Conservation (phyloP, 2,888 invertebrate genomes). For the Bombylius discolor region DNA sequence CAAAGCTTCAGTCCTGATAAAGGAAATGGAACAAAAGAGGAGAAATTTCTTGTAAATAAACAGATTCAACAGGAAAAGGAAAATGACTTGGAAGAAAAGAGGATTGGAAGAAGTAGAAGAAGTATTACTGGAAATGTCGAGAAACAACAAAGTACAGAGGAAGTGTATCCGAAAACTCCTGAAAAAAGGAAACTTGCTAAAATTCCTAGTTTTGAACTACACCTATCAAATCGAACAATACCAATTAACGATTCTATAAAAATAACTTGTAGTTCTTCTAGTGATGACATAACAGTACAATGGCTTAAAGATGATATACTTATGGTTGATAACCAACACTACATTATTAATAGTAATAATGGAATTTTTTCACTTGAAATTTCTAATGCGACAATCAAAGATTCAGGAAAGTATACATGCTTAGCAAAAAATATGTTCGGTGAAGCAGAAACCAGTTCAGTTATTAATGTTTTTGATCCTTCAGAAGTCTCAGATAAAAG, state of each 20-base stretch:
- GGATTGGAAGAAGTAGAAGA: conserved; percentile 12
- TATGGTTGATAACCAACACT: conserved; percentile 29
- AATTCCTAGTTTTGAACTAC: conserved; percentile 38
- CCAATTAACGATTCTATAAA: conserved; percentile 61
- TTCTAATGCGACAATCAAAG: conserved; percentile 47
- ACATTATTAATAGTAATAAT: conserved; percentile 43
- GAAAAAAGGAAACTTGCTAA: not conserved
- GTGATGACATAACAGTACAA: conserved; percentile 51
- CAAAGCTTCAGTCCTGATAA: conserved; percentile 1
- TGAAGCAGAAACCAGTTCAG: conserved; percentile 34
- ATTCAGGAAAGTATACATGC: conserved; percentile 71
- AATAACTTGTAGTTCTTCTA: conserved; percentile 63
- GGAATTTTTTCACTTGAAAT: conserved; percentile 56
- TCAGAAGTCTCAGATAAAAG: conserved; percentile 30
- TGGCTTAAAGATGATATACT: conserved; percentile 63
- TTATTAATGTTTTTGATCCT: conserved; percentile 34
- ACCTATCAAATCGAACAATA: conserved; percentile 61
- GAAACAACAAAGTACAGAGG: conserved; percentile 6
- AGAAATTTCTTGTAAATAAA: no score
- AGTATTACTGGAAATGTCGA: no score
- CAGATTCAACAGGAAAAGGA: no score
- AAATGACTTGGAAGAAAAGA: conserved; percentile 8
- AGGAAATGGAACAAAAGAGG: conserved; percentile 11
- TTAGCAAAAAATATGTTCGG: conserved; percentile 52
- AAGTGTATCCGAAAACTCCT: not conserved